Evolutionary conservation across 2,113 vertebrate genomes (phyloP).

Genomic region (Antennarius striatus): DNA sequence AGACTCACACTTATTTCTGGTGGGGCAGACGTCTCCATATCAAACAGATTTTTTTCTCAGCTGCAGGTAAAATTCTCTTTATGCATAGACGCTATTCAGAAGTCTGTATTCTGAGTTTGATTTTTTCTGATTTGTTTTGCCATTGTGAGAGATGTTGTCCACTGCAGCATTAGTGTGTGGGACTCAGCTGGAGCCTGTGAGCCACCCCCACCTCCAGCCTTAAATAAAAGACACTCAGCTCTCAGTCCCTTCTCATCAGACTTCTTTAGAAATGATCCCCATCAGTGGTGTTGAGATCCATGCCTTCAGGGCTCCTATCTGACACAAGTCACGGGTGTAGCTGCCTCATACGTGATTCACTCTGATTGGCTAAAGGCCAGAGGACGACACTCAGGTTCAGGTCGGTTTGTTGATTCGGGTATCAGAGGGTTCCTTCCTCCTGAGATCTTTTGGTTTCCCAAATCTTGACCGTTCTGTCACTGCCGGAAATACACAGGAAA

Average conservation of each 20-base stretch:
- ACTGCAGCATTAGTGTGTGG: neutral
- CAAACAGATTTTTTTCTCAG: neutral
- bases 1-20: constrained; percentile 39
- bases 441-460: constrained; percentile 88
- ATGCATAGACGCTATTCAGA: constrained; percentile 19
- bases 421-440: constrained; percentile 83
- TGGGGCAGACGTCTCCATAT: neutral
- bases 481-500: constrained; percentile 47
- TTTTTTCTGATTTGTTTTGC: neutral
- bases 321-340: neutral
- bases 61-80: neutral
- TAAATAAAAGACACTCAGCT: neutral
- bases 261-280: constrained; percentile 22
- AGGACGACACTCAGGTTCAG: neutral
- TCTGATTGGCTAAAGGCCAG: constrained; percentile 6
- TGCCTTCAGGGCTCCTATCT: neutral
- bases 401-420: neutral
- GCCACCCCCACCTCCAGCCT: no score
- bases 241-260: no score
- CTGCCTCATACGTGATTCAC: neutral
- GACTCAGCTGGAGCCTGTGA: neutral
- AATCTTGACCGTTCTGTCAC: constrained; percentile 95
- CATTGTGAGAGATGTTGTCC: neutral
- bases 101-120: neutral
- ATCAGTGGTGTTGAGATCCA: no score